A percentile compares a stretch with the other conserved stretches of the same genome.
These are phyloP conservation scores for Lophius piscatorius DNA, from an alignment of 2,113 vertebrate species.

Conservation along the genomic window DNA sequence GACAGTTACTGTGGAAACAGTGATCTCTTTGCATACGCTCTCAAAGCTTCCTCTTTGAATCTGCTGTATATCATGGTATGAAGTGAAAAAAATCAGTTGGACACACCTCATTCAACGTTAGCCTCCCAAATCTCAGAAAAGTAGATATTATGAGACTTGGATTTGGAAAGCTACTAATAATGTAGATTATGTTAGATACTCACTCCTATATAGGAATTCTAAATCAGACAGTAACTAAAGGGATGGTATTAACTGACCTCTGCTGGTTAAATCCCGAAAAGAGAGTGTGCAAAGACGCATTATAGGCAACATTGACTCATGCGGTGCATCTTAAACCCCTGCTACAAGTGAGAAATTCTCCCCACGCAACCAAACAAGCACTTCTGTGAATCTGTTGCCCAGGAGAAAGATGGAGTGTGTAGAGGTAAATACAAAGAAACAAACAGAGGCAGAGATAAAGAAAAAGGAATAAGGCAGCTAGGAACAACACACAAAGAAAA, in stretches of 20 bases:
- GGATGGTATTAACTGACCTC: no score
- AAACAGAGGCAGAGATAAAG: conserved; percentile 9
- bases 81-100: conserved; percentile 14
- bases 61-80: background rate
- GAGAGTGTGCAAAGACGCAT: conserved; percentile 1
- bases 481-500: conserved; percentile 12
- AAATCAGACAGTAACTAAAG: no score
- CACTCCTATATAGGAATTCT: no score
- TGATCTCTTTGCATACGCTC: conserved; percentile 22
- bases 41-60: conserved; percentile 32
- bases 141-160: no score
- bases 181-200: no score
- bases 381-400: conserved; percentile 17
- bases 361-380: conserved; percentile 16
- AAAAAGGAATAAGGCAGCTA: no score
- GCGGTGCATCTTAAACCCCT: conserved; percentile 11
- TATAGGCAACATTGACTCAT: conserved; percentile 32
- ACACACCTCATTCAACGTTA: no score
- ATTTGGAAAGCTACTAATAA: no score
- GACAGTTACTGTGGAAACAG: conserved; percentile 45
- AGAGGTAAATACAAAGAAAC: background rate
- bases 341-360: conserved; percentile 24
- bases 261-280: conserved; percentile 1
- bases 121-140: no score
- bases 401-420: conserved; percentile 3